Base-by-base conservation (phyloP, 2,888 invertebrate genomes). In the Nesidiocoris tenuis region DNA sequence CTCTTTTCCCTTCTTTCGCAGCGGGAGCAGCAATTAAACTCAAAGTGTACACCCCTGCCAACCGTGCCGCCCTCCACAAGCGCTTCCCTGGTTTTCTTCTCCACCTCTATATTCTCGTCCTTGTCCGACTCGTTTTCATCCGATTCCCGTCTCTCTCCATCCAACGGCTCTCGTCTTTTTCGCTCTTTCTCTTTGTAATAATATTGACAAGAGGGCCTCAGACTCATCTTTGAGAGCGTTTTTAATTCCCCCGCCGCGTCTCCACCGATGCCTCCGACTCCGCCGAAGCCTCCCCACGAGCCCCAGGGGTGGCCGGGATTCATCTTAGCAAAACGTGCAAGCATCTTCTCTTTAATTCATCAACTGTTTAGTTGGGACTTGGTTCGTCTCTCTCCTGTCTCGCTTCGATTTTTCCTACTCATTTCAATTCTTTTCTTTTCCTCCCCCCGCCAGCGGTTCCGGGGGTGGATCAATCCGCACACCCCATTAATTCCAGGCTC, bases 151-250 rank as follows among this genome's bases (percentile, higher is more conserved):
- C 59, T 70, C 59, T 22, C 59, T 70, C 61, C 23, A 57, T 23
- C 70, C 39, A 39, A 12, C 12, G 5, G 5, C 39, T 3, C 19
- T 61, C 25, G 21, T 70, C 54, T 59, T 22, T 17, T 54, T 70
- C 70, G 56, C 61, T 70, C 70, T 39, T 70, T 70, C 67, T 75
- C 75, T 75, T 75, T 75, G 75, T 75, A 75, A 75, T 75, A 75
- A 75, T 75, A 75, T 75, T 75, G 75, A 75, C 75, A 75, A 66
- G 75, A 70, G 61, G 70, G 61, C 59, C 61, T 64, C 64, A 66
- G 75, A 59, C 75, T 75, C 75, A 67, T 75, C 75, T 75, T 75
- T 75, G 75, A 75, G 75, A 75, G 75, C 63, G 67, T 75, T 75
- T 75, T 75, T 75, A 75, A 75, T 75, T 75, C 75, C 75, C 66